Evolutionary conservation across 2,113 vertebrate species (phyloP).

Genomic region (Heliornis fulica): DNA sequence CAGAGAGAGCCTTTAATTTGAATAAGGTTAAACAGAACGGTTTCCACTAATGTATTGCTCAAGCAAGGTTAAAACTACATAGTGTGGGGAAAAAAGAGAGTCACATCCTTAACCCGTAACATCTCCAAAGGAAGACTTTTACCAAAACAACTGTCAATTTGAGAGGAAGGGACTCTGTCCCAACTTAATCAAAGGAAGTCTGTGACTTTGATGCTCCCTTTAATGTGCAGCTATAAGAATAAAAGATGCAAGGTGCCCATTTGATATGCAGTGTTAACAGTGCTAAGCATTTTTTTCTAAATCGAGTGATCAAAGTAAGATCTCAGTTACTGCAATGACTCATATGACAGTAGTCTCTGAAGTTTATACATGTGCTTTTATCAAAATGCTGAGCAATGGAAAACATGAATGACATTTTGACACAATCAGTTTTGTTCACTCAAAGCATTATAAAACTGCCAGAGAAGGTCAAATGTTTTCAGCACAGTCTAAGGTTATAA

Average conservation of each 20-base stretch:
- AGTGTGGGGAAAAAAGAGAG: background rate
- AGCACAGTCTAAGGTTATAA: background rate
- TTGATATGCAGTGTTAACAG: constrained; percentile 13
- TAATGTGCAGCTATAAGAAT: background rate
- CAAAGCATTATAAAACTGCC: background rate
- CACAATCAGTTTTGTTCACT: background rate
- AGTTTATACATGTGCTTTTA: background rate
- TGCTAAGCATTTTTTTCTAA: background rate
- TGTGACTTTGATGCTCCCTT: constrained; percentile 4
- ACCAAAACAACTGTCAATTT: background rate
- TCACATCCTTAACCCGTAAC: background rate
- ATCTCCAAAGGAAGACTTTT: background rate
- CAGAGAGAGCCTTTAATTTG: background rate
- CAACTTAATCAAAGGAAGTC: background rate
- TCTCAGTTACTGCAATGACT: background rate
- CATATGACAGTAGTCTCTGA: background rate
- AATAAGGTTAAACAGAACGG: background rate
- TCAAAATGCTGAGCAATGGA: background rate
- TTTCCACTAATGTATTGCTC: background rate
- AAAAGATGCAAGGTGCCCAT: background rate
- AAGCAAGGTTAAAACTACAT: background rate
- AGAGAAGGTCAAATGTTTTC: background rate
- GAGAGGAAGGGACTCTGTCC: background rate
- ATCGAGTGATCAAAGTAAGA: constrained; percentile 28
- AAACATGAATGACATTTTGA: background rate